Evolutionary conservation across 2,797 vertebrate genomes (phyloP), one percentile per base, ranked within the genome.

Genomic region (Hippopotamyrus pictus): DNA sequence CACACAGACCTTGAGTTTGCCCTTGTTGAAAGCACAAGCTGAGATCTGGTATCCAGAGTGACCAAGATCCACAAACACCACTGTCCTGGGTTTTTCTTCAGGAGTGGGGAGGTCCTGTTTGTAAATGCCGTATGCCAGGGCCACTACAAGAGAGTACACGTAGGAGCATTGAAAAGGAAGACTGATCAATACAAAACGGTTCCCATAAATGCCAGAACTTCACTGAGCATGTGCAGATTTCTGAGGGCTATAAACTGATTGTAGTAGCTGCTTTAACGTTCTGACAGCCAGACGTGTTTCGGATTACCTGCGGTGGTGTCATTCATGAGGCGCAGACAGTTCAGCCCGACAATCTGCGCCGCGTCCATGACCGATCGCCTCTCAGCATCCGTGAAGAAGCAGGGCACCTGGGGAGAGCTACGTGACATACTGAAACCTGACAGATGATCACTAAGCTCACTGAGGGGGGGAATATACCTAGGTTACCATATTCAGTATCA

Each of bases 31-130:
- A 69, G 99, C 98, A 95, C 98, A 99, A 82, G 97, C 95, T 88
- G 98, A 99, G 92, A 99, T 98, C 96, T 99, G 98, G 93, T 97
- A 99, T 2, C 96, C 96, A 87, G 98, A 98, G 95, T 99, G 98
- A 12, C 99, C 99, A 94, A 99, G 92, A 87, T 99, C 99, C 92
- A 99, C 97, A 95, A 99, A 99, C 92, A 98, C 98, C 91, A 99
- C 97, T 0, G 94, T 97, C 95, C 99, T 96, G 93, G 99, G 97
- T 94, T 99, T 99, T 90, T 99, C 99, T 87, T 99, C 99, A 2
- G 97, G 95, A 85, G 96, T 92, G 59, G 99, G 98, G 90, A 99
- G 96, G 93, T 99, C 99, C 96, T 98, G 98, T 93, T 99, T 99
- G 95, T 99, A 99, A 93, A 99, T 99, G 90, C 98, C 98, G 90